phyloP scores from a whole-genome alignment of 2,113 vertebrate species.

The Choloepus hoffmanni region DNA sequence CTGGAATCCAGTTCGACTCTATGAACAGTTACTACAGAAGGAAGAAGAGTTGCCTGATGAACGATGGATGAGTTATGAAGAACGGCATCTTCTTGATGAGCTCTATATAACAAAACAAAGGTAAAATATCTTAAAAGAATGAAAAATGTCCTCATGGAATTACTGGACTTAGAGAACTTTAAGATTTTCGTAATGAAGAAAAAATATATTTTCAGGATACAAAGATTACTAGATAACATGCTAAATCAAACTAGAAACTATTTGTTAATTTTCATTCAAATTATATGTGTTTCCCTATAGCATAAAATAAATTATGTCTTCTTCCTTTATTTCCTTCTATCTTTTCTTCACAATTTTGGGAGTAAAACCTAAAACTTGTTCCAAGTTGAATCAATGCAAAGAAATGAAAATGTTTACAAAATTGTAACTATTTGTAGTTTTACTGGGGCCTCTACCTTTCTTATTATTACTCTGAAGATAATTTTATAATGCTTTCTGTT shows the following conservation, averaged over 20 bases:
- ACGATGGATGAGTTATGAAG: conserved; percentile 92
- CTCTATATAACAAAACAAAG: conserved; percentile 91
- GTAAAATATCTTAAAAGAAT: conserved; percentile 83
- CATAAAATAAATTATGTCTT: conserved; percentile 30
- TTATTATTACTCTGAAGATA: conserved; percentile 57
- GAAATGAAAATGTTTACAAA: conserved; percentile 22
- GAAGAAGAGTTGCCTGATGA: conserved; percentile 92
- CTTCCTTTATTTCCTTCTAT: background rate
- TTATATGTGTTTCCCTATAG: background rate
- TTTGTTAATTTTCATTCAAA: conserved; percentile 37
- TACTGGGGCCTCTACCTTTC: background rate
- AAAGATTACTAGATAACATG: conserved; percentile 1
- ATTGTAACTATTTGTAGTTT: conserved; percentile 17
- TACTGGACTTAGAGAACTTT: background rate
- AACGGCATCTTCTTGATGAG: conserved; percentile 93
- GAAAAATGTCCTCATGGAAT: background rate
- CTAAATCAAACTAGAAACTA: background rate
- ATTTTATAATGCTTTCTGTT: background rate
- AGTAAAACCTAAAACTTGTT: conserved; percentile 23
- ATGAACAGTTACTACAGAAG: conserved; percentile 93
- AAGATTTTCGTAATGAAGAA: conserved; percentile 28
- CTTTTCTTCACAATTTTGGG: background rate
- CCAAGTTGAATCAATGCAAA: background rate
- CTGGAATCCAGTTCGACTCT: conserved; percentile 96
- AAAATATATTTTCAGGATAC: background rate